phyloP scores from a whole-genome alignment of 2,888 invertebrate species.

The Plebejus melissa region DNA sequence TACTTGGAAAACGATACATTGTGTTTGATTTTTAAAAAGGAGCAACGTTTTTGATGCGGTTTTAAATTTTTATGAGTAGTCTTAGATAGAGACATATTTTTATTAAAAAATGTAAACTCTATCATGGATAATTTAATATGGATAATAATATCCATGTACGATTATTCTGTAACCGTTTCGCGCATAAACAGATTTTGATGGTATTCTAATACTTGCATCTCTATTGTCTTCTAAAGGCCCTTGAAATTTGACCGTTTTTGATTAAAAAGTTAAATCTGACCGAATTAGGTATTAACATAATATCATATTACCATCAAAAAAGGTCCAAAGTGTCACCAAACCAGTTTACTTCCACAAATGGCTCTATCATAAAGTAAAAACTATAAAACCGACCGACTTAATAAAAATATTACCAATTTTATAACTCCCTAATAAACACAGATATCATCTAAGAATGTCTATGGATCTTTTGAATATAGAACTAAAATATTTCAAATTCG shows the following conservation, averaged over 20 bases:
- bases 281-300: background rate
- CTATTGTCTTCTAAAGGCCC: background rate
- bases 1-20: constrained; percentile 1
- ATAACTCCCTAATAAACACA: background rate
- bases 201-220: too few species aligned
- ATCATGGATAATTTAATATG: too few species aligned
- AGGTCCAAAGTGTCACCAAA: background rate
- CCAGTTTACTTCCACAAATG: background rate
- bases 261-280: background rate
- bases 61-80: background rate
- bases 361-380: background rate
- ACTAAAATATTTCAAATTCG: background rate
- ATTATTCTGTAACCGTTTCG: too few species aligned
- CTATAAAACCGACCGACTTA: background rate
- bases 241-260: background rate
- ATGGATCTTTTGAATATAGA: background rate
- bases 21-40: background rate
- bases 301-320: background rate
- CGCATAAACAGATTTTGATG: too few species aligned
- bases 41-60: background rate
- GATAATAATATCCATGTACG: too few species aligned
- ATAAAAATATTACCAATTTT: constrained; percentile 14
- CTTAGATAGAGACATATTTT: too few species aligned
- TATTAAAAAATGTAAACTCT: too few species aligned
- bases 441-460: background rate